Conservation (phyloP, 2,888 invertebrate genomes). For the Cheilosia variabilis region DNA sequence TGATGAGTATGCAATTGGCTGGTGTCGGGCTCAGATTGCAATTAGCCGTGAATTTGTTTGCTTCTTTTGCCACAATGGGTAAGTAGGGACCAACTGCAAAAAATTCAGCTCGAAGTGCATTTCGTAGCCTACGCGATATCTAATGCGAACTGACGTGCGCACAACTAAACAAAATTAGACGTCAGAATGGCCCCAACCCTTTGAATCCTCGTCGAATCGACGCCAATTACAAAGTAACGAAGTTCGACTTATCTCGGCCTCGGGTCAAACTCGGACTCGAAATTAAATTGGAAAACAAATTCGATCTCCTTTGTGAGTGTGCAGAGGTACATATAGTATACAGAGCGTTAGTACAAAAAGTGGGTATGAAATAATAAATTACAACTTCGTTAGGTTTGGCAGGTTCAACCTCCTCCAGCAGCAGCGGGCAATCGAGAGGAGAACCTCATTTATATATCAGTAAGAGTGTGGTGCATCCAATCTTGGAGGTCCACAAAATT, state of each 20-base stretch:
- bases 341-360: constrained; percentile 47
- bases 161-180: constrained; percentile 30
- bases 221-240: constrained; percentile 67
- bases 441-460: constrained; percentile 33
- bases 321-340: background rate
- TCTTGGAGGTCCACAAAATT: constrained; percentile 63
- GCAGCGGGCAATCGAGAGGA: background rate
- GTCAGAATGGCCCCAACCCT: constrained; percentile 16
- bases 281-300: constrained; percentile 71
- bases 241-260: constrained; percentile 62
- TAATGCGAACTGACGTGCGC: constrained; percentile 42
- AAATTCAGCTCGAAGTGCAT: no score
- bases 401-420: constrained; percentile 43
- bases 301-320: constrained; percentile 7
- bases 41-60: constrained; percentile 12
- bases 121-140: background rate
- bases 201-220: constrained; percentile 30
- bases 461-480: constrained; percentile 20
- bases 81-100: background rate
- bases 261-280: constrained; percentile 54
- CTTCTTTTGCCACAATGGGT: background rate
- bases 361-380: constrained; percentile 60
- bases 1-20: constrained; percentile 14
- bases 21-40: background rate
- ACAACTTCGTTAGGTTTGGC: constrained; percentile 66